phyloP scores from a whole-genome alignment of 2,888 invertebrate genomes.

The Lacanobia oleracea region DNA sequence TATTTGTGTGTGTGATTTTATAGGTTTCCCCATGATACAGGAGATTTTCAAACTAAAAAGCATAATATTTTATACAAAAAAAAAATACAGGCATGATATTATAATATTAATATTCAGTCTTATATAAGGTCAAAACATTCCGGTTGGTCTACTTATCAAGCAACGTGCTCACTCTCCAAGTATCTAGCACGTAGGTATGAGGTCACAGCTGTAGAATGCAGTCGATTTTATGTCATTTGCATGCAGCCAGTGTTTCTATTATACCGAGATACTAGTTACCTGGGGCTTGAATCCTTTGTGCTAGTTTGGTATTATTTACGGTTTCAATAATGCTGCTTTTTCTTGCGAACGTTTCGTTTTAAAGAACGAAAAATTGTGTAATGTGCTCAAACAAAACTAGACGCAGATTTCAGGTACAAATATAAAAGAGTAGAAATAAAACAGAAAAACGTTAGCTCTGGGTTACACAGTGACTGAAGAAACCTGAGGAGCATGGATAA shows the following conservation, averaged over 20 bases:
- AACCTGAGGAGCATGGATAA: no score
- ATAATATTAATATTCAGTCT: background rate
- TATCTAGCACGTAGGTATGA: constrained; percentile 9
- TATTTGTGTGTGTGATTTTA: no score
- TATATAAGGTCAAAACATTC: background rate
- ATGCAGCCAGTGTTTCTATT: constrained; percentile 30
- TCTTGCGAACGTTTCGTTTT: background rate
- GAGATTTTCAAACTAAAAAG: no score
- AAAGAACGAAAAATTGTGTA: no score
- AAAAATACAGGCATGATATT: background rate
- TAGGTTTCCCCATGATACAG: no score
- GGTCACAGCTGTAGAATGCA: constrained; percentile 12
- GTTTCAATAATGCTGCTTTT: background rate
- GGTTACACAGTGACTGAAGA: no score
- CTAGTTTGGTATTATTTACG: constrained; percentile 10
- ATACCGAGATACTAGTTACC: constrained; percentile 25
- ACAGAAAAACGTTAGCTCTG: no score
- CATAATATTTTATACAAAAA: no score
- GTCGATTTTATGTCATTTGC: constrained; percentile 26
- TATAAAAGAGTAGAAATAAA: no score
- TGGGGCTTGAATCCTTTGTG: background rate
- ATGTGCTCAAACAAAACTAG: no score
- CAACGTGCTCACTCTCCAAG: constrained; percentile 4
- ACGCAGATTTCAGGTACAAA: no score
- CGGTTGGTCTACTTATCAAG: constrained; percentile 1